Base-by-base conservation (phyloP, 2,797 vertebrate species). In the Ptychobarbus kaznakovi region DNA sequence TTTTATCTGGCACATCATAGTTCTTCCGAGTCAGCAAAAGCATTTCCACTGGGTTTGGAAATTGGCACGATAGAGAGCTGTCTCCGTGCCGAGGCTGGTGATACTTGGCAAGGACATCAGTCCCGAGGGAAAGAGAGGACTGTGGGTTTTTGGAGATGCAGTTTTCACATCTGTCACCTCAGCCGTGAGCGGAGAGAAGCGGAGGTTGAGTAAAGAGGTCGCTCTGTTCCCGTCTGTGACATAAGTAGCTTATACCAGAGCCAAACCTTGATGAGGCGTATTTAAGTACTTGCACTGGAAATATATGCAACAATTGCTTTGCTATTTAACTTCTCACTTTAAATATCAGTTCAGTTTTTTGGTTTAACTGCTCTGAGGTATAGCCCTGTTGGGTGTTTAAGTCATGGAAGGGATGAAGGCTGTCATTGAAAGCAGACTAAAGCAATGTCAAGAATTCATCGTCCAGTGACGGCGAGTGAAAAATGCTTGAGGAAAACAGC, bases 101-200 rank as follows among this genome's bases (percentile, higher is more conserved):
- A 90, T 88, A 91, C 89, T 86, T 90, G 90, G 93, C 90, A 69
- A 91, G 90, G 84, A 25, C 72, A 87, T 90, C 72, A 87, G 88
- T 87, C 66, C 66, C 85, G 84, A 86, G 80, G 77, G 85, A 20
- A 56, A 68, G 68, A 74, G 38, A 20, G 78, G 28, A 76, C 74
- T 88, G 86, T 76, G 70, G 18, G 4, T 16, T 40, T 53, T 42
- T 58, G 25, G 74, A 85, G 77, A 28, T 44, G 6, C 15, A 11
- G 32, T 69, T 69, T 28, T 78, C 32, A 81, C 18, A 53, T 87
- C 73, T 86, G 84, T 80, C 20, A 16, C 22, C 40, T 87, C 72
- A 83, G 81, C 75, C 11, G 28, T 38, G 69, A 65, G 51, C 12
- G 15, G 51, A 12, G 46, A 68, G 49, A 32, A 25, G 20, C 1